Percentiles rank a stretch among this genome's conserved stretches.
Conservation (phyloP, 2,797 vertebrate species). For the Tangara arthus region DNA sequence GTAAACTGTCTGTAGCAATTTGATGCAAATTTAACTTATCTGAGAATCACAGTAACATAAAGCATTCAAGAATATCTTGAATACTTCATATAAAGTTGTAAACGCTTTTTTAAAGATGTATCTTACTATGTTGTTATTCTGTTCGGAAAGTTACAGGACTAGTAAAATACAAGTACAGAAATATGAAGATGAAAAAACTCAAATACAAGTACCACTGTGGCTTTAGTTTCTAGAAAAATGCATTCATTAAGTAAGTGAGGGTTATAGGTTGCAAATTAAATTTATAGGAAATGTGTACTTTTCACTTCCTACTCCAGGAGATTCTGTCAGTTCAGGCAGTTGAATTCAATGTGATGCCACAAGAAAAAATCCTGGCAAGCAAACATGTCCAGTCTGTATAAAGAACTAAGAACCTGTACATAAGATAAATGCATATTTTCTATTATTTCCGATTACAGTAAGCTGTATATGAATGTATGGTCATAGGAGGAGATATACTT, state of each 20-base stretch:
- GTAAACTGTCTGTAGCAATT: background rate
- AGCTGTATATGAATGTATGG: background rate
- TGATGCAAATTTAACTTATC: background rate
- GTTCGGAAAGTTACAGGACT: background rate
- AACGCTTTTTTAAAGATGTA: background rate
- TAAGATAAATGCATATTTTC: background rate
- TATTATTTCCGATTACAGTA: background rate
- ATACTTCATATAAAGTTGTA: background rate
- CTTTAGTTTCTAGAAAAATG: background rate
- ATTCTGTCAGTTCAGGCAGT: background rate
- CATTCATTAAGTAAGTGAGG: background rate
- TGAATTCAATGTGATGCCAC: background rate
- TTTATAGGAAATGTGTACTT: background rate
- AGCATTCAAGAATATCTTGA: background rate
- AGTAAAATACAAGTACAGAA: background rate
- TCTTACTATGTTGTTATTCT: background rate
- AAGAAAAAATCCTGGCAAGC: background rate
- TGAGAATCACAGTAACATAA: background rate
- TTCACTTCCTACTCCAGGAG: background rate
- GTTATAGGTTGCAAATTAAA: background rate
- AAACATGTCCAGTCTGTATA: background rate
- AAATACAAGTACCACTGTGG: background rate
- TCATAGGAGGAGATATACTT: background rate
- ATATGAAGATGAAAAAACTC: background rate
- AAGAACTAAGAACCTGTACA: background rate